Conservation (phyloP, 2,888 invertebrate species). For the Cephus pygmeus region DNA sequence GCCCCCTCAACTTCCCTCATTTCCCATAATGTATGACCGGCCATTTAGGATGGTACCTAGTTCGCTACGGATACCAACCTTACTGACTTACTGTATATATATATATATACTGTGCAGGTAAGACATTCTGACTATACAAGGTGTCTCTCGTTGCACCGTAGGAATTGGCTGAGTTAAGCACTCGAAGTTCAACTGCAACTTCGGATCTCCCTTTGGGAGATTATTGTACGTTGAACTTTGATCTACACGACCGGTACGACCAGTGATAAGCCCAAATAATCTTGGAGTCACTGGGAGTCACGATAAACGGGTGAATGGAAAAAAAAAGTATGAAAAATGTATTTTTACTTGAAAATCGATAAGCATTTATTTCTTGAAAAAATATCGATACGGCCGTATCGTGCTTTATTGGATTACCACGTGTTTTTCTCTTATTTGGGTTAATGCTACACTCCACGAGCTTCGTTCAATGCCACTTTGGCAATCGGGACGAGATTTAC, state of each 20-base stretch:
- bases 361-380: neutral
- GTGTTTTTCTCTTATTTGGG: neutral
- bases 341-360: neutral
- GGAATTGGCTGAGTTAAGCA: constrained; percentile 43
- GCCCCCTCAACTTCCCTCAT: constrained; percentile 60
- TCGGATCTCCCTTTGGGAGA: neutral
- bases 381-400: neutral
- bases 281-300: too few relatives aligned
- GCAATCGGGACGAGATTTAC: too few relatives aligned
- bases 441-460: neutral
- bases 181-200: neutral
- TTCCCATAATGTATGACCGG: constrained; percentile 61
- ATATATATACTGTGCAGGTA: constrained; percentile 39
- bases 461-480: neutral
- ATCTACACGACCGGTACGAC: neutral
- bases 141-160: constrained; percentile 46
- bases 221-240: neutral
- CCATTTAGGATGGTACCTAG: constrained; percentile 54
- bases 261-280: too few relatives aligned
- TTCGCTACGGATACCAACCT: neutral
- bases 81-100: constrained; percentile 23
- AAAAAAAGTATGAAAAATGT: neutral
- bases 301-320: neutral
- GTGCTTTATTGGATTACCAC: neutral
- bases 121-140: constrained; percentile 40